Base-by-base conservation (phyloP, 2,113 vertebrate genomes). In the Seriola dumerili region DNA sequence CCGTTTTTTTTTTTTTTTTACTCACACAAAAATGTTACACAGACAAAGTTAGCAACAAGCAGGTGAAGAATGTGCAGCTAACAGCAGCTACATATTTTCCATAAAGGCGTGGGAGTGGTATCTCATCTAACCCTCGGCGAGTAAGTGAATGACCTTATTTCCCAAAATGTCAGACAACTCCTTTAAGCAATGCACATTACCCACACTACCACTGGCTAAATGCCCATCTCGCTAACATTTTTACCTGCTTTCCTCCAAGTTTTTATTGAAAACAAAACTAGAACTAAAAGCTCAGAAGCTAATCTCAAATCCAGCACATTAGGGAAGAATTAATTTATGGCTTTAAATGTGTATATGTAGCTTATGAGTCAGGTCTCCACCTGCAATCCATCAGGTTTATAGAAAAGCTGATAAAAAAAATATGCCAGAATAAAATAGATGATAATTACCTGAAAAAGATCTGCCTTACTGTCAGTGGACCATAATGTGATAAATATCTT, bases 401-500 rank as follows among this genome's bases (percentile, higher is more conserved):
- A 38, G 36, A 77, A 66, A 78, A 50, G 32, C 13, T 13, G 19
- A 23, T 78, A 65, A 55, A 68, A 86, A 61, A 72, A 42, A 42
- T 23, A 36, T 11, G 21, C 79, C 23, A 19, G 16, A 64, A 62
- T 16, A 65, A 44, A 76, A 66, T 36, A 36, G 50, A 67, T 66
- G 50, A 84, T 80, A 86, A 86, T 86, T 87, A 85, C 61, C 69
- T 70, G 61, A 86, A 81, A 74, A 70, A 74, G 65, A 85, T 73
- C 75, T 85, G 75, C 74, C 48, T 79, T 52, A 40, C 40, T 80
- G 72, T 58, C 85, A 91, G 38, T 84, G 76, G 68, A 59, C 68
- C 73, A 65, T 73, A 63, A 88, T 63, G 62, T 86, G 76, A 91
- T 90, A 85, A 74, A 84, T 89, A 90, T 89, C 76, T 90, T 75